These are phyloP conservation scores for Arrhamphus sclerolepis DNA, from an alignment of 2,797 vertebrate genomes.

Conservation along the genomic window DNA sequence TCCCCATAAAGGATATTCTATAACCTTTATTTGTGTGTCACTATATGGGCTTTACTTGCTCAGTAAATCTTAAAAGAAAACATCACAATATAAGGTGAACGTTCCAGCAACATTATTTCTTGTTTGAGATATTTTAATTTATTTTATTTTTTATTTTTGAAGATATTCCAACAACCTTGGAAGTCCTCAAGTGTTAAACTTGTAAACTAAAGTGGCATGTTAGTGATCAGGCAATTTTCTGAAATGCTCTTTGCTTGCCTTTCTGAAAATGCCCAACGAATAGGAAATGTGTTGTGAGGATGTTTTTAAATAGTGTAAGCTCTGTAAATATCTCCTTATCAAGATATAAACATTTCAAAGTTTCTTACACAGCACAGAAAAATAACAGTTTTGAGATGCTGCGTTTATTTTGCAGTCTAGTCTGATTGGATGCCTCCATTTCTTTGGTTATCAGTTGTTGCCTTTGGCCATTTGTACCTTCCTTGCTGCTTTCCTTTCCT, in stretches of 20 bases:
- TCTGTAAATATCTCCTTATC: slow-evolving; percentile 33
- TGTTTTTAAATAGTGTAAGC: slow-evolving; percentile 50
- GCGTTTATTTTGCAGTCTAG: too few relatives aligned
- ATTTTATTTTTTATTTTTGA: neutral
- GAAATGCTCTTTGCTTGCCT: slow-evolving; percentile 45
- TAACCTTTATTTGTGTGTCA: too few relatives aligned
- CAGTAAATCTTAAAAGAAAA: neutral
- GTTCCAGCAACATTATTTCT: too few relatives aligned
- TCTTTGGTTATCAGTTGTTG: slow-evolving; percentile 36
- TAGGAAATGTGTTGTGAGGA: neutral
- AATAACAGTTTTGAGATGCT: neutral
- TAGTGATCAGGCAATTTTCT: slow-evolving; percentile 30
- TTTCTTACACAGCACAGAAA: slow-evolving; percentile 3
- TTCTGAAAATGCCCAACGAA: slow-evolving; percentile 26
- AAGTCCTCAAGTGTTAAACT: slow-evolving; percentile 5
- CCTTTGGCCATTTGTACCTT: slow-evolving; percentile 35
- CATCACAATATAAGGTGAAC: neutral
- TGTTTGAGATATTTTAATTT: too few relatives aligned
- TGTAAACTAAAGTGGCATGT: slow-evolving; percentile 36
- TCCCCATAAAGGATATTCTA: neutral
- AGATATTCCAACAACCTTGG: neutral
- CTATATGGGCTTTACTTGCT: too few relatives aligned
- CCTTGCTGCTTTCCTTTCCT: slow-evolving; percentile 7
- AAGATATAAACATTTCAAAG: slow-evolving; percentile 9
- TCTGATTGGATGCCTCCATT: slow-evolving; percentile 32